Conservation (phyloP, 1,140 invertebrate genomes). For the Caerostris extrusa region DNA sequence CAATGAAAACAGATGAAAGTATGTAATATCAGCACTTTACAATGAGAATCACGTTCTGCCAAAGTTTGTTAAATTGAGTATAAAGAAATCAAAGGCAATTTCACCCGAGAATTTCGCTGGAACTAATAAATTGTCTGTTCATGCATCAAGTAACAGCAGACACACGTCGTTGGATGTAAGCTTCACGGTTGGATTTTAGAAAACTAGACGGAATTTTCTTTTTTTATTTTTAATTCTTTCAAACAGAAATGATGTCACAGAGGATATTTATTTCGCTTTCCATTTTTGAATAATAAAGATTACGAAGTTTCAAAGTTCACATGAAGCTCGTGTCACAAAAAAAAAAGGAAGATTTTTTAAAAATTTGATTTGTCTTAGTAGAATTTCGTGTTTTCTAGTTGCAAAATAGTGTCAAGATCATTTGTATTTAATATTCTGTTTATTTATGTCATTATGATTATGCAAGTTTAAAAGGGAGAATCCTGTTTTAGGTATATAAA, state of each 20-base stretch:
- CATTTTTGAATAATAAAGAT: not conserved
- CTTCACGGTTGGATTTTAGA: conserved; percentile 2
- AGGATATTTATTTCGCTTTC: not conserved
- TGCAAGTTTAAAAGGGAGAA: no score
- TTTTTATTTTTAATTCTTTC: not conserved
- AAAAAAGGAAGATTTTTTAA: no score
- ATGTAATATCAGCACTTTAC: no score
- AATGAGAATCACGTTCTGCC: not conserved
- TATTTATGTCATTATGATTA: no score
- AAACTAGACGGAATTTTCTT: not conserved
- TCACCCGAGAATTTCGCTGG: not conserved
- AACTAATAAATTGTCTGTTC: conserved; percentile 18
- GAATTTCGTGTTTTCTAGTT: not conserved
- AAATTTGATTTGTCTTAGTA: not conserved
- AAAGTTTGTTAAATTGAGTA: conserved; percentile 17
- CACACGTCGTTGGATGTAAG: not conserved
- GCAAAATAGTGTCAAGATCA: not conserved
- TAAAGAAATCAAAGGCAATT: not conserved
- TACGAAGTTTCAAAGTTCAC: not conserved
- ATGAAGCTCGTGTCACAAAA: not conserved
- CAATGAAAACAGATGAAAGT: no score
- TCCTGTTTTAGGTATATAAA: no score
- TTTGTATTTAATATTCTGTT: not conserved
- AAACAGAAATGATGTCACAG: conserved; percentile 1
- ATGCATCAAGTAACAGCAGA: conserved; percentile 8